Percentiles rank a stretch among this genome's conserved stretches.
phyloP scores from a whole-genome alignment of 2,888 invertebrate species.

The Urechis unicinctus region DNA sequence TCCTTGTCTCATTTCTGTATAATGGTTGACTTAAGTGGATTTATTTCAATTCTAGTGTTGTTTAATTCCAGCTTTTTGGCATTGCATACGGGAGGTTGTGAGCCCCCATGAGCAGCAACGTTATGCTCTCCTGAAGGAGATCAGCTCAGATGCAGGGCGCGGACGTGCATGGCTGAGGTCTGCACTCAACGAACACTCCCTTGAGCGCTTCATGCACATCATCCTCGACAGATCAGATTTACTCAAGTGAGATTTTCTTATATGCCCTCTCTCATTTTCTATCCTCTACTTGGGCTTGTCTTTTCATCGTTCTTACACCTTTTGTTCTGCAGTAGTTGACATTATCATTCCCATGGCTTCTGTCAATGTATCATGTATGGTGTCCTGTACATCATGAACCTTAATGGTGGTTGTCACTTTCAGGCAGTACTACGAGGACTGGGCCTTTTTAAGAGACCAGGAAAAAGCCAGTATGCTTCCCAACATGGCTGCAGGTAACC shows the following conservation, averaged over 20 bases:
- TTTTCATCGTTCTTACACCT: neutral
- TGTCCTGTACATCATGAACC: conserved; percentile 1
- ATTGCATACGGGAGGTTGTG: conserved; percentile 58
- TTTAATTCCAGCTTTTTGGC: conserved; percentile 50
- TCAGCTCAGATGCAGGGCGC: conserved; percentile 71
- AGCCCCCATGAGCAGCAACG: conserved; percentile 65
- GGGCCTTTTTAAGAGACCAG: conserved; percentile 75
- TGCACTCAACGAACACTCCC: conserved; percentile 81
- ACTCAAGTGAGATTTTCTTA: neutral
- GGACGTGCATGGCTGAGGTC: conserved; percentile 85
- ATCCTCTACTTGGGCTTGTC: neutral
- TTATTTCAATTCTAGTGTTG: neutral
- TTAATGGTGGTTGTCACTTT: too few species aligned
- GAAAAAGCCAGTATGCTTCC: conserved; percentile 74
- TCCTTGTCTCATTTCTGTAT: too few species aligned
- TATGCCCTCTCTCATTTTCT: too few species aligned
- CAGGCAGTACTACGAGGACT: conserved; percentile 73
- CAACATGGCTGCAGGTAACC: conserved; percentile 77
- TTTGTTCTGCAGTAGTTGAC: neutral
- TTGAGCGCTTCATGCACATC: conserved; percentile 70
- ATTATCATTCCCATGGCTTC: neutral
- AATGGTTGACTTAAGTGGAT: neutral
- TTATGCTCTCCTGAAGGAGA: conserved; percentile 63
- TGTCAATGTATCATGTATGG: neutral
- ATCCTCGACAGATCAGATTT: conserved; percentile 59